Conservation (phyloP, 2,888 invertebrate genomes). For the Drosophila algonquin region DNA sequence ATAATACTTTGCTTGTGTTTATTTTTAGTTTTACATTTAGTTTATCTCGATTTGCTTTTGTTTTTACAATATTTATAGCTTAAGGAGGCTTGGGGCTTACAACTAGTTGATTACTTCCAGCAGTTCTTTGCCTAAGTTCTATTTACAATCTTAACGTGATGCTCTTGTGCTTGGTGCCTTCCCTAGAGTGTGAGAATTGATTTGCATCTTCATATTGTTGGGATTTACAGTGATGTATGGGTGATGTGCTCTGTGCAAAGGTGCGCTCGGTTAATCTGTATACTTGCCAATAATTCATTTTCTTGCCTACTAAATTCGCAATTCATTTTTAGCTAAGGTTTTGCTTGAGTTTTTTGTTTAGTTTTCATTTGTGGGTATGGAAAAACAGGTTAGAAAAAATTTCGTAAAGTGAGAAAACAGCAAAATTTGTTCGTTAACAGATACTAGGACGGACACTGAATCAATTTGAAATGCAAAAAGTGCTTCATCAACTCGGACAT, state of each 20-base stretch:
- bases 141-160: constrained; percentile 47
- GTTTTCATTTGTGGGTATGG: constrained; percentile 11
- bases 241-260: constrained; percentile 27
- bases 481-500: constrained; percentile 24
- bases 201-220: constrained; percentile 19
- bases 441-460: constrained; percentile 74
- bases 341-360: constrained; percentile 9
- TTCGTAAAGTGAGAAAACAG: constrained; percentile 19
- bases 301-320: constrained; percentile 66
- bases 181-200: constrained; percentile 38
- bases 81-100: constrained; percentile 26
- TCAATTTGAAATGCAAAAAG: constrained; percentile 57
- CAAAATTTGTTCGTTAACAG: constrained; percentile 51
- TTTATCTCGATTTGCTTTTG: constrained; percentile 34
- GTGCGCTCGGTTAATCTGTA: constrained; percentile 30
- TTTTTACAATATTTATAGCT: constrained; percentile 41
- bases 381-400: constrained; percentile 29
- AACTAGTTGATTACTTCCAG: constrained; percentile 6
- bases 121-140: constrained; percentile 16
- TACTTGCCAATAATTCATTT: constrained; percentile 31
- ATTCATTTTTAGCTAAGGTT: constrained; percentile 57
- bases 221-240: constrained; percentile 71
- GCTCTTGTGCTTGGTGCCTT: constrained; percentile 45
- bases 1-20: constrained; percentile 68
- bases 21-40: constrained; percentile 56